phyloP scores from a whole-genome alignment of 2,888 invertebrate genomes.

The Scaptomyza cyrtandrae region DNA sequence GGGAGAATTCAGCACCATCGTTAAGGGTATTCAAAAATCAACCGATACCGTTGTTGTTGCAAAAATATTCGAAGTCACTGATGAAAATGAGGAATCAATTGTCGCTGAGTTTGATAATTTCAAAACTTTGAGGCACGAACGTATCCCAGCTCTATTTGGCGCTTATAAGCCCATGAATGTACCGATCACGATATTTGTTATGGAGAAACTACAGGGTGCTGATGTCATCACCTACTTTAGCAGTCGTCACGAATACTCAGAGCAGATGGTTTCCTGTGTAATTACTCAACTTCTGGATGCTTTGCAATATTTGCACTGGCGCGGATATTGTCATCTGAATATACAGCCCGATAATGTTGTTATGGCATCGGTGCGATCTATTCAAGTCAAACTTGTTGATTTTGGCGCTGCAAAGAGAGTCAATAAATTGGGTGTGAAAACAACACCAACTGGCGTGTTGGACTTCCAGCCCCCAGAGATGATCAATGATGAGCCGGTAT shows the following conservation, averaged over 20 bases:
- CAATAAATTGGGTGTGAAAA: slow-evolving; percentile 89
- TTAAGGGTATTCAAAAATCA: slow-evolving; percentile 91
- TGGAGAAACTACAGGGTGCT: slow-evolving; percentile 95
- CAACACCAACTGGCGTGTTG: slow-evolving; percentile 88
- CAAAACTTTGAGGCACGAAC: slow-evolving; percentile 93
- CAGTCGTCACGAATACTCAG: slow-evolving; percentile 94
- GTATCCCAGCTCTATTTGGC: slow-evolving; percentile 90
- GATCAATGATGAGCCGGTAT: slow-evolving; percentile 93
- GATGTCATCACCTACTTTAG: slow-evolving; percentile 95
- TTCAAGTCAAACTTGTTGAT: slow-evolving; percentile 96
- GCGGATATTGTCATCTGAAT: slow-evolving; percentile 94
- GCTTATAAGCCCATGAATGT: slow-evolving; percentile 90
- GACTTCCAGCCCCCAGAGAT: slow-evolving; percentile 95
- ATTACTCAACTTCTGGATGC: slow-evolving; percentile 95
- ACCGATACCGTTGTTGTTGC: slow-evolving; percentile 92
- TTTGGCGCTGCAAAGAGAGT: slow-evolving; percentile 94
- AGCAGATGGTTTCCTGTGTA: slow-evolving; percentile 95
- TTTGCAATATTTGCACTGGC: slow-evolving; percentile 97
- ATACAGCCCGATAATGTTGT: slow-evolving; percentile 98
- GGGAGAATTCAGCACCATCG: slow-evolving; percentile 94
- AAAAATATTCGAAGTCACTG: slow-evolving; percentile 91
- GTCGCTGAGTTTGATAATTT: slow-evolving; percentile 94
- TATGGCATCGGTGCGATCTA: slow-evolving; percentile 93
- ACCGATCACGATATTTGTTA: slow-evolving; percentile 89
- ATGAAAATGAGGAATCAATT: slow-evolving; percentile 88